These are phyloP conservation scores for Datnioides undecimradiatus DNA, from an alignment of 2,113 vertebrate genomes.

Conservation along the genomic window DNA sequence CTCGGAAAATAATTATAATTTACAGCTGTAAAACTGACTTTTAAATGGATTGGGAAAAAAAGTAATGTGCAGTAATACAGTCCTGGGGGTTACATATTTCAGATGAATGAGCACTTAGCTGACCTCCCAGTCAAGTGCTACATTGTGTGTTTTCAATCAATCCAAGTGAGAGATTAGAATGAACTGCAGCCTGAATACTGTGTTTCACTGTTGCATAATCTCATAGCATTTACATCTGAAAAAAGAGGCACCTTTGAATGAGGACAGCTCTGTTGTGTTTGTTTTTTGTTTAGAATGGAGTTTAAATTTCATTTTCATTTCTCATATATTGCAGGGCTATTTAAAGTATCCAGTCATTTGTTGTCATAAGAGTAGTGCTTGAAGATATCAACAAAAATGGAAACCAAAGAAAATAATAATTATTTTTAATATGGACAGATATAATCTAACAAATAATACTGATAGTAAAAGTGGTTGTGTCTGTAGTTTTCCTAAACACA, in stretches of 20 bases:
- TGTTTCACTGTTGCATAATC: constrained; percentile 44
- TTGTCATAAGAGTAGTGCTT: too few relatives aligned
- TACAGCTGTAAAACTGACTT: background rate
- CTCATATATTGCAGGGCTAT: too few relatives aligned
- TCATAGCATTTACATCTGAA: constrained; percentile 5
- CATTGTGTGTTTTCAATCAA: constrained; percentile 54
- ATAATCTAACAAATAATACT: too few relatives aligned
- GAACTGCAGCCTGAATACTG: background rate
- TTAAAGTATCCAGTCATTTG: too few relatives aligned
- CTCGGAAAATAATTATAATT: too few relatives aligned
- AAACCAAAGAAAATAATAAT: too few relatives aligned
- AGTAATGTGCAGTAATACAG: too few relatives aligned
- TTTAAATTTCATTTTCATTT: background rate
- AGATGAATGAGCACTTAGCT: constrained; percentile 18
- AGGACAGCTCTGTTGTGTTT: constrained; percentile 11
- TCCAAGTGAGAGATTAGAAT: constrained; percentile 49
- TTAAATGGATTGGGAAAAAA: background rate
- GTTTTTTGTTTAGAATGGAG: background rate
- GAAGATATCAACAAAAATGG: too few relatives aligned
- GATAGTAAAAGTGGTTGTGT: too few relatives aligned
- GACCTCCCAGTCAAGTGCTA: constrained; percentile 3
- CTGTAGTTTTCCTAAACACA: too few relatives aligned
- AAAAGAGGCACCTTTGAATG: background rate
- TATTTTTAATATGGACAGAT: too few relatives aligned
- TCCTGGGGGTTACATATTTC: constrained; percentile 10